Base-by-base conservation (phyloP, 2,888 invertebrate species). In the Fragum sueziense region DNA sequence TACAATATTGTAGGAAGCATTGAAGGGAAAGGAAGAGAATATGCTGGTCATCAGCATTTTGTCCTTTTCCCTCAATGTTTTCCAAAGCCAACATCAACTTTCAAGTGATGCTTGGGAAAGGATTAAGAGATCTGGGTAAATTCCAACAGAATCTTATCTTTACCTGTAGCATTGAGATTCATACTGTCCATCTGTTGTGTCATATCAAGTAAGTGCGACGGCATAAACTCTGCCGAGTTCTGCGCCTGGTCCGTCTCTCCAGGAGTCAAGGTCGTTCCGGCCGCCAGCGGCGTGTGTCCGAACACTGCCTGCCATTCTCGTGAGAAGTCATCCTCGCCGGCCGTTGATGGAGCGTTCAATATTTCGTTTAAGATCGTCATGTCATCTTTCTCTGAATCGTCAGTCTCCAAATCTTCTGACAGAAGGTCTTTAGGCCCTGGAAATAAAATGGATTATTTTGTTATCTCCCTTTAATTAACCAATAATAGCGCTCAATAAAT, bases 321-420 rank as follows among this genome's bases (percentile, higher is more conserved):
- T 9, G 91, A 87, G 74, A 93, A 92, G 79, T 92, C 92, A 76
- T 92, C 92, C 57, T 90, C 91, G 0, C 91, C 92, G 3, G 88
- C 88, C 4, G 87, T 86, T 11, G 91, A 90, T 0, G 93, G 91
- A 2, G 91, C 90, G 68, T 92, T 93, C 47, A 94, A 89, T 71
- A 94, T 93, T 85, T 94, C 94, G 78, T 93, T 93, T 71, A 94
- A 88, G 69, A 94, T 88, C 4, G 92, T 89, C 88, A 93, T 90
- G 82, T 94, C 93, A 87, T 93, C 94, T 82, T 93, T 93, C 68
- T 93, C 93, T 2, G 87, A 72, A 75, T 93, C 93, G 51, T 91
- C 91, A 22, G 85, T 80, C 67, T 91, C 91, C 29, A 90, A 79
- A 67, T 92, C 90, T 27, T 92, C 92, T 27, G 91, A 89, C 57